These are phyloP conservation scores for Turritopsis dohrnii DNA, from an alignment of 30 jellyfish, hydroid and myxozoan genomes.

Conservation along the genomic window DNA sequence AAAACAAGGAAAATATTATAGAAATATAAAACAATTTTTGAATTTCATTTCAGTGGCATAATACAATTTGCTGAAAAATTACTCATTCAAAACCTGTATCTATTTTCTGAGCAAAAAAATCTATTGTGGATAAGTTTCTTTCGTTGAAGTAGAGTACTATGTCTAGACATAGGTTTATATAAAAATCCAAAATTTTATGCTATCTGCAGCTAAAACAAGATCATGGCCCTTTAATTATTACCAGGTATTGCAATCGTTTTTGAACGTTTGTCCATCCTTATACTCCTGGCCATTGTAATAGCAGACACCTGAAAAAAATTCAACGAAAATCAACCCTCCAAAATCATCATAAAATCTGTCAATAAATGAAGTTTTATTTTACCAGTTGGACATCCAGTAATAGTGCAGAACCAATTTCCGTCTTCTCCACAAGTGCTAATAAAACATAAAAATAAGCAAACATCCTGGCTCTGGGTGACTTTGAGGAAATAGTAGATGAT, in stretches of 20 bases:
- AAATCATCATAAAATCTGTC: background rate
- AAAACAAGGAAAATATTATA: too few species aligned
- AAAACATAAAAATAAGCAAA: too few species aligned
- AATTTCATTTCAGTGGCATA: too few species aligned
- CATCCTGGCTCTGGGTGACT: too few species aligned
- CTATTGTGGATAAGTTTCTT: too few species aligned
- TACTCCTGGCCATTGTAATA: conserved; percentile 2
- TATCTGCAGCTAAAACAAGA: background rate
- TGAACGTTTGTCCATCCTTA: conserved; percentile 5
- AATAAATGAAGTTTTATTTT: background rate
- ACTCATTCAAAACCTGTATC: too few species aligned
- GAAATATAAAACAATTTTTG: too few species aligned
- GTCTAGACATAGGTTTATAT: background rate
- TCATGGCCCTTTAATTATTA: too few species aligned
- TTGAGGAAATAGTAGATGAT: background rate
- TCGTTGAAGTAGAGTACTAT: too few species aligned
- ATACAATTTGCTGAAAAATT: too few species aligned
- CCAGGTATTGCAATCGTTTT: conserved; percentile 1
- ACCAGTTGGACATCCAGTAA: conserved; percentile 3
- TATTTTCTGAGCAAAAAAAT: too few species aligned
- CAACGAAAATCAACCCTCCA: background rate
- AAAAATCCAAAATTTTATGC: background rate
- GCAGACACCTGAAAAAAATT: background rate
- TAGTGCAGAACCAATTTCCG: background rate
- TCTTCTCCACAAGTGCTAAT: conserved; percentile 7